These are phyloP conservation scores for Porites lobata DNA, from an alignment of 92 coral and sea anemone species.

Conservation along the genomic window DNA sequence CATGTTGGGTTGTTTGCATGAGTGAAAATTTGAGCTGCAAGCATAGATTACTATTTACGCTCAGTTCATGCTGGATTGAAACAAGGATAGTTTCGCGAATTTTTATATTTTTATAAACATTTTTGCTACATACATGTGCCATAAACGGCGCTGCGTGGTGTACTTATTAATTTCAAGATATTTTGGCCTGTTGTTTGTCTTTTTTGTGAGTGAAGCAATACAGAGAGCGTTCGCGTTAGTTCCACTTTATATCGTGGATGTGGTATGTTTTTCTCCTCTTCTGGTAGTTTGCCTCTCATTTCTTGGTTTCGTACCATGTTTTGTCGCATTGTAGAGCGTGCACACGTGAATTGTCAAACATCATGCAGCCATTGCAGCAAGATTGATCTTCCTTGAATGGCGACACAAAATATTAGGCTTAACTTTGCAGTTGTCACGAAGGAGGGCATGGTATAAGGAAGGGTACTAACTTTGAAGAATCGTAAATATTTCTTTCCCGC, in stretches of 20 bases:
- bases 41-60: no score
- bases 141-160: background rate
- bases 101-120: background rate
- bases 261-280: background rate
- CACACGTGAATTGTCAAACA: no score
- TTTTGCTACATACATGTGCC: background rate
- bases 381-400: background rate
- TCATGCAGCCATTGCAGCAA: background rate
- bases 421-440: background rate
- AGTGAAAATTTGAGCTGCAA: no score
- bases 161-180: no score
- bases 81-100: background rate
- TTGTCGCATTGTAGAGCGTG: no score
- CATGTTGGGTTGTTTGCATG: no score
- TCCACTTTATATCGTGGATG: background rate
- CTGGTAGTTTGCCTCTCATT: background rate
- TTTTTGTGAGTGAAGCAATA: background rate
- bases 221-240: background rate
- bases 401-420: constrained; percentile 2
- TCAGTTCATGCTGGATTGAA: no score
- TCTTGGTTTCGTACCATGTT: background rate
- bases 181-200: no score
- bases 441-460: background rate
- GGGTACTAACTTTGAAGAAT: no score
- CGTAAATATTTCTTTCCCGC: no score